Conservation (phyloP, 2,888 invertebrate genomes). For the Hoplodrina ambigua region DNA sequence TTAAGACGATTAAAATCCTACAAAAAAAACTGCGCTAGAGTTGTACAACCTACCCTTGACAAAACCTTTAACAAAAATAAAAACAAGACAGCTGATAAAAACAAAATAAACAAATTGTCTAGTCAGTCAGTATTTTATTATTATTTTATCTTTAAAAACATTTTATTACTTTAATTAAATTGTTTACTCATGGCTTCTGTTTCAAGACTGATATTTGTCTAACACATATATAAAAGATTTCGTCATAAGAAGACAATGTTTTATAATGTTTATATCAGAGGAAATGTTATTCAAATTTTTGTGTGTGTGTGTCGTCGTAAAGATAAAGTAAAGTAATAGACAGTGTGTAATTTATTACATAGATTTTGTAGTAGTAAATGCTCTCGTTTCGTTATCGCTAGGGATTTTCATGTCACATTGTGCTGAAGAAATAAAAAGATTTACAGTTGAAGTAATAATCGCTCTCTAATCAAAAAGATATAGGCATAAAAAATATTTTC, state of each 20-base stretch:
- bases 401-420: constrained; percentile 17
- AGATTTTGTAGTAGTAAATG: constrained; percentile 49
- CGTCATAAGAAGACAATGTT: constrained; percentile 45
- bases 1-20: constrained; percentile 1
- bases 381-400: constrained; percentile 49
- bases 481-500: constrained; percentile 6
- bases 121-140: constrained; percentile 14
- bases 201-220: constrained; percentile 60
- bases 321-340: constrained; percentile 61
- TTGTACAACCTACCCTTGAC: no score
- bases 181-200: constrained; percentile 70
- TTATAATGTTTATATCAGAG: constrained; percentile 16
- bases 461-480: constrained; percentile 22
- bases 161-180: constrained; percentile 51
- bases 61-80: background rate
- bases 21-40: background rate
- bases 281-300: constrained; percentile 22
- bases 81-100: background rate
- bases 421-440: constrained; percentile 56
- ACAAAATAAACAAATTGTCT: constrained; percentile 11
- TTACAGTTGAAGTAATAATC: constrained; percentile 43
- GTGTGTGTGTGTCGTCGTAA: constrained; percentile 32
- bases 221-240: constrained; percentile 58
- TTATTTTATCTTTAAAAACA: constrained; percentile 40
- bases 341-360: constrained; percentile 60